Evolutionary conservation across 2,113 vertebrate genomes (phyloP).

Genomic region (Carassius carassius): DNA sequence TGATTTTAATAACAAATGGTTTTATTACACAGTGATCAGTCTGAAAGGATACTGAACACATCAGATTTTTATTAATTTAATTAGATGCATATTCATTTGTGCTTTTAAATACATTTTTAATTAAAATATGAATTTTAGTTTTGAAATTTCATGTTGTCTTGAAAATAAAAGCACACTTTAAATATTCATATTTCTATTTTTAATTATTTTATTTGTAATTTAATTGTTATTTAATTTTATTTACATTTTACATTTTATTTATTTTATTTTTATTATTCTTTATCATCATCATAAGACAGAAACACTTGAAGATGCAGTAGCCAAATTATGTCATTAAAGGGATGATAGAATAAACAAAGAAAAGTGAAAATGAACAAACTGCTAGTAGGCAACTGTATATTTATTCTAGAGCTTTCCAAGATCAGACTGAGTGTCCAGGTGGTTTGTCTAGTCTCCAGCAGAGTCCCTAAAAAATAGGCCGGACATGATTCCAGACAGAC

Average conservation of each 20-base stretch:
- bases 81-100: background rate
- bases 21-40: background rate
- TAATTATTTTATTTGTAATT: no score
- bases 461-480: background rate
- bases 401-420: background rate
- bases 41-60: background rate
- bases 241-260: no score
- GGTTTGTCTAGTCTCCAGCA: background rate
- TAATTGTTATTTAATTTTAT: no score
- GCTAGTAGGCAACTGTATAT: background rate
- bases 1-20: no score
- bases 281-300: background rate
- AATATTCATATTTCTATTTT: background rate
- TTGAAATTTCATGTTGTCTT: background rate
- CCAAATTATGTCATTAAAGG: background rate
- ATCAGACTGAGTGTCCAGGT: background rate
- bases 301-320: background rate
- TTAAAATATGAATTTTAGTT: background rate
- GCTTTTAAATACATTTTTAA: background rate
- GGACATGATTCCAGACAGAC: background rate
- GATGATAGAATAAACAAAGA: background rate
- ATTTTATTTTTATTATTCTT: background rate
- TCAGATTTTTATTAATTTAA: background rate
- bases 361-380: background rate
- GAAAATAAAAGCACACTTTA: background rate